Base-by-base conservation (phyloP, 2,113 vertebrate genomes). In the Anguilla rostrata region DNA sequence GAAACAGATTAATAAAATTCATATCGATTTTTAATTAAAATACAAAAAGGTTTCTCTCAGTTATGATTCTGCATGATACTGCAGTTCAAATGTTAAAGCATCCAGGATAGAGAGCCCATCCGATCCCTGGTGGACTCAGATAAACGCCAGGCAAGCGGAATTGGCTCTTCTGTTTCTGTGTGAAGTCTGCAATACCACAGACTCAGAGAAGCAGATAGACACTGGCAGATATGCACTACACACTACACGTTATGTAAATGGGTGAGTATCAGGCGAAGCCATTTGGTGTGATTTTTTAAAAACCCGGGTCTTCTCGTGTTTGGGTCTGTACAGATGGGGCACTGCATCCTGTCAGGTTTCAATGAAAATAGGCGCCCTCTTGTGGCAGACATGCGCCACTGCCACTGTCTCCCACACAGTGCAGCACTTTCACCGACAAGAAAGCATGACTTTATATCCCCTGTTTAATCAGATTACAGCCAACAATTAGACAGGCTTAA, bases 321-420 rank as follows among this genome's bases (percentile, higher is more conserved):
- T 41, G 49, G 11, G 34, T 29, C 82, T 60, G 46, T 40, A 15
- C 26, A 29, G 53, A 26, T 66, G 60, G 29, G 34, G 20, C 15
- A 39, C 39, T 49, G 4, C 20, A 66, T 34, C 34, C 34, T 26
- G 34, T 53, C 49, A 56, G 22, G 86, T 81, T 85, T 49, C 83
- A 78, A 85, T 71, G 22, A 88, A 88, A 86, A 53, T 80, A 40
- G 22, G 39, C 6, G 84, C 90, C 93, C 91, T 89, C 93, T 90
- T 91, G 92, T 94, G 93, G 91, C 90, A 92, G 88, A 90, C 91
- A 94, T 93, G 86, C 66, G 63, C 41, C 41, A 87, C 57, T 83
- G 56, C 34, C 85, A 78, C 41, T 20, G 22, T 20, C 60, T 82
- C 53, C 29, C 14, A 18, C 41, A 26, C 75, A 18, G 20, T 40